These are phyloP conservation scores for Caenorhabditis briggsae DNA, from an alignment of 1,140 invertebrate species.

Conservation along the genomic window DNA sequence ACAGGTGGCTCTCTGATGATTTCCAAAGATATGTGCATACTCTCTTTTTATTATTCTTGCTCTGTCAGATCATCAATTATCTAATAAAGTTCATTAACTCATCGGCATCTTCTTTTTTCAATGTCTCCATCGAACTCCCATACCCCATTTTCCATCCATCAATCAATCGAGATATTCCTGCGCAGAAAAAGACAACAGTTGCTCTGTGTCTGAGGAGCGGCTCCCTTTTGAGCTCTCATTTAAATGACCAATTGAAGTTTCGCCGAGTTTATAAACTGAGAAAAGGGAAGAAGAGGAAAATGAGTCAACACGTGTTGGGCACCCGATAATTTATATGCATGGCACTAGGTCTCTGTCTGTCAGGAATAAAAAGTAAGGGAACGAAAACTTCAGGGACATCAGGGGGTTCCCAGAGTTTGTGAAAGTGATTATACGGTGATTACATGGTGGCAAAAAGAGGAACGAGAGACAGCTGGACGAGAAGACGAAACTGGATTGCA, in stretches of 20 bases:
- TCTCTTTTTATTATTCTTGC: background rate
- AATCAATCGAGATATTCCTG: slow-evolving; percentile 15
- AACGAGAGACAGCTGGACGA: slow-evolving; percentile 7
- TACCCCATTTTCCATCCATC: slow-evolving; percentile 35
- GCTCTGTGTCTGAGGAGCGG: background rate
- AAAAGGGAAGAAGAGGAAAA: background rate
- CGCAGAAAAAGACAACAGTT: slow-evolving; percentile 23
- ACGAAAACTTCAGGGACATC: too few relatives aligned
- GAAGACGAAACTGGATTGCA: background rate
- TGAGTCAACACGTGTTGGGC: background rate
- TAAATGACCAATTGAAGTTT: slow-evolving; percentile 51
- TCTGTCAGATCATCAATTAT: slow-evolving; percentile 25
- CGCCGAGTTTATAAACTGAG: slow-evolving; percentile 45
- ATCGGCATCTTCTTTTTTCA: background rate
- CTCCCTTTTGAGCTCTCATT: slow-evolving; percentile 44
- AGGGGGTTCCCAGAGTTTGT: slow-evolving; percentile 32
- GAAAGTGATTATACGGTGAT: slow-evolving; percentile 43
- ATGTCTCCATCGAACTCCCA: background rate
- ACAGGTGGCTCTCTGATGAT: too few relatives aligned
- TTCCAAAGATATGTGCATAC: background rate
- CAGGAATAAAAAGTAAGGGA: background rate
- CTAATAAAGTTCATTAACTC: slow-evolving; percentile 30
- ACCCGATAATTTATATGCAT: slow-evolving; percentile 35
- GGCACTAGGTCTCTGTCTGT: background rate
- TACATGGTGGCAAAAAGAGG: background rate